These are phyloP conservation scores for Eonycteris spelaea DNA, from an alignment of 2,113 vertebrate genomes.

Conservation along the genomic window DNA sequence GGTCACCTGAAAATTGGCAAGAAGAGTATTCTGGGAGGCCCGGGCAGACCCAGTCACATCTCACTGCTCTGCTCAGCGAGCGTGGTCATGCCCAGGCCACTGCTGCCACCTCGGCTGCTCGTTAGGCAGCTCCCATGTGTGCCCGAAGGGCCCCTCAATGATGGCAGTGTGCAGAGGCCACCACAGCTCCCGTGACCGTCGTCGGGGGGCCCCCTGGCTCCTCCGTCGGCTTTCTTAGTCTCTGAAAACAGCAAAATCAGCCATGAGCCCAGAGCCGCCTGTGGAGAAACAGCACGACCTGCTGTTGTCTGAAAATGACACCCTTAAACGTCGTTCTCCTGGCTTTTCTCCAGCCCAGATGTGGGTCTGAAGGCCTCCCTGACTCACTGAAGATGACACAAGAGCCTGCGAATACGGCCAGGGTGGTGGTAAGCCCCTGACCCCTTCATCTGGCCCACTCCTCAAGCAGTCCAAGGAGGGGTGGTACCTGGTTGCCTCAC, in stretches of 20 bases:
- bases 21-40: background rate
- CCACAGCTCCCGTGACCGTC: background rate
- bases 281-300: background rate
- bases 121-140: background rate
- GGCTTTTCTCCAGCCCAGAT: background rate
- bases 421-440: background rate
- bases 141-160: background rate
- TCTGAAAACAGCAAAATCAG: background rate
- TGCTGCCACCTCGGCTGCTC: background rate
- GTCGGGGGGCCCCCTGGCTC: accelerated
- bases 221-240: background rate
- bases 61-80: constrained; percentile 48
- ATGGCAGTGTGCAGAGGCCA: background rate
- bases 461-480: background rate
- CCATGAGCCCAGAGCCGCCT: background rate
- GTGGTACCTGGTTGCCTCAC: background rate
- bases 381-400: background rate
- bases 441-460: background rate
- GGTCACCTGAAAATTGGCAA: constrained; percentile 44
- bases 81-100: background rate
- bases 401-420: background rate
- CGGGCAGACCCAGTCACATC: constrained; percentile 35
- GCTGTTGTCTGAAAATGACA: accelerated
- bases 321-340: background rate
- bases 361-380: background rate